These are phyloP conservation scores for Megathymus violae DNA, from an alignment of 1,140 invertebrate species.

Conservation along the genomic window DNA sequence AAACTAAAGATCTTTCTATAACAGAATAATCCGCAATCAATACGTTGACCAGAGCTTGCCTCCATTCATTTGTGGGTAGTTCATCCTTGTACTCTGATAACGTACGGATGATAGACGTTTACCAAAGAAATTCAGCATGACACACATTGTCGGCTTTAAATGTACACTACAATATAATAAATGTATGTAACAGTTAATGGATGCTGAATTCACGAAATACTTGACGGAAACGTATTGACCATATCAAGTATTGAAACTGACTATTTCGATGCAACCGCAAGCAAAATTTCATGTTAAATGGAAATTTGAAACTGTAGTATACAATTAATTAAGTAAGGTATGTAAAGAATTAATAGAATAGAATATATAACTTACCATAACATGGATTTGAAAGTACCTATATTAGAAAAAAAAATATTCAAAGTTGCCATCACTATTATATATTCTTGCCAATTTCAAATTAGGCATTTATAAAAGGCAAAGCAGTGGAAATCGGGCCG, in stretches of 20 bases:
- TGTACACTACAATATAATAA: too few species aligned
- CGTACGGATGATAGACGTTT: background rate
- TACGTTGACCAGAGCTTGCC: constrained; percentile 14
- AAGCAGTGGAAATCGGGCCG: constrained; percentile 7
- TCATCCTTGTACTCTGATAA: background rate
- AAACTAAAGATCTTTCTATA: background rate
- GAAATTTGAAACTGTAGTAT: background rate
- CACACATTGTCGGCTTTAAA: constrained; percentile 2
- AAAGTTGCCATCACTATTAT: too few species aligned
- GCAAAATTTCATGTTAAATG: constrained; percentile 12
- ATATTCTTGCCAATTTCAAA: too few species aligned
- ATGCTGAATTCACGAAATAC: background rate
- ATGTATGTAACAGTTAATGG: constrained; percentile 6
- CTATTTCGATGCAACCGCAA: constrained; percentile 29
- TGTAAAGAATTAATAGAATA: too few species aligned
- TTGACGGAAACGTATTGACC: background rate
- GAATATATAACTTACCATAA: too few species aligned
- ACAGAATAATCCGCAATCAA: constrained; percentile 22
- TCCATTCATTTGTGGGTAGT: constrained; percentile 22
- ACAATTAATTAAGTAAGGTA: too few species aligned
- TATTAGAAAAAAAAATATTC: too few species aligned
- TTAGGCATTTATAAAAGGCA: too few species aligned
- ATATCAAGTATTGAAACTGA: constrained; percentile 14
- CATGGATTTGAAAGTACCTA: too few species aligned
- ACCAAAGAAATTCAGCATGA: background rate